phyloP scores from a whole-genome alignment of 2,888 invertebrate species.

The Tenthredo notha region DNA sequence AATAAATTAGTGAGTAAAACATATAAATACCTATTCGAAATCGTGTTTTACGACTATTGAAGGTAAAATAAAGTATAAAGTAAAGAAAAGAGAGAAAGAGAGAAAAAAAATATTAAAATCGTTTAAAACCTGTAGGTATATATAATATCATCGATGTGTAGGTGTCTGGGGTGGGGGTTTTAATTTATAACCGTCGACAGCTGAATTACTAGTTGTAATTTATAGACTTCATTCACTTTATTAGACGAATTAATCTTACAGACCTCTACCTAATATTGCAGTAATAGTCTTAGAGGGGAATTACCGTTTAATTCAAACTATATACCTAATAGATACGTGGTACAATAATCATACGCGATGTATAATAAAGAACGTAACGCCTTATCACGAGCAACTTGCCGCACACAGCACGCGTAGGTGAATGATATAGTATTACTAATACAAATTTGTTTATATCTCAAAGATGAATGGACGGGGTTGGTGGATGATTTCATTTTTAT shows the following conservation, averaged over 20 bases:
- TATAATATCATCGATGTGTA: background rate
- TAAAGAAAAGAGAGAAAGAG: background rate
- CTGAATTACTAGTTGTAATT: slow-evolving; percentile 14
- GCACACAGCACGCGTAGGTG: background rate
- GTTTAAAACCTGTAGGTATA: slow-evolving; percentile 12
- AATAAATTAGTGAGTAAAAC: slow-evolving; percentile 15
- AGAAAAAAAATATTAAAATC: background rate
- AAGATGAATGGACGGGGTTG: background rate
- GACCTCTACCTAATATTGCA: background rate
- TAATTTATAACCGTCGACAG: slow-evolving; percentile 25
- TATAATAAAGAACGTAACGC: background rate
- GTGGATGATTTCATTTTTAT: background rate
- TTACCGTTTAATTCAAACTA: background rate
- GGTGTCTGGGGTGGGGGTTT: background rate
- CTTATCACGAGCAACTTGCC: background rate
- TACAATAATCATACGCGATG: background rate
- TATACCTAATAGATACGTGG: background rate
- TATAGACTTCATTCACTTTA: slow-evolving; percentile 38
- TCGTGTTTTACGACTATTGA: slow-evolving; percentile 4
- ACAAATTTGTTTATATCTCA: background rate
- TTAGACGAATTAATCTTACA: slow-evolving; percentile 21
- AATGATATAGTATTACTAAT: background rate
- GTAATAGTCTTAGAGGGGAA: background rate
- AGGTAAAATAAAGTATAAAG: background rate
- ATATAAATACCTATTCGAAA: background rate